phyloP scores from a whole-genome alignment of 2,888 invertebrate species.

The Tillus elongatus region DNA sequence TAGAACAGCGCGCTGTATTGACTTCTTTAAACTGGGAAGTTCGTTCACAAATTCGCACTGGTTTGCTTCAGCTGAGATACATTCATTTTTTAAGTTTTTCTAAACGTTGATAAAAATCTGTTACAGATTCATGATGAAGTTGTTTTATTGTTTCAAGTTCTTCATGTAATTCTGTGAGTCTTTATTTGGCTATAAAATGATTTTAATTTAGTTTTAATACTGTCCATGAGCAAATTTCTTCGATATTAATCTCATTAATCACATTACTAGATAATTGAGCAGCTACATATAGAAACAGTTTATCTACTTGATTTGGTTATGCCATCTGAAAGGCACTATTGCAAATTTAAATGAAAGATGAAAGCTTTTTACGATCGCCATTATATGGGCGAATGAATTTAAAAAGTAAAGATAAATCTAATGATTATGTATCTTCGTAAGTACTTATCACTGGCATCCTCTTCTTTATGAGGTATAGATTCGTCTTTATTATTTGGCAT shows the following conservation, averaged over 20 bases:
- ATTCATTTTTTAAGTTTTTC: too few relatives aligned
- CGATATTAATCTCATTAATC: slow-evolving; percentile 1
- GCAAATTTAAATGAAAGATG: neutral
- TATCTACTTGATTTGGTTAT: neutral
- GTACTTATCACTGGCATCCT: neutral
- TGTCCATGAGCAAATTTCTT: neutral
- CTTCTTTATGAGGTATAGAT: neutral
- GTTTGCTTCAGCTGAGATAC: slow-evolving; percentile 7
- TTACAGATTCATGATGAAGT: slow-evolving; percentile 13
- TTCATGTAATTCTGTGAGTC: slow-evolving; percentile 13
- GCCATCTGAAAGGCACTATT: slow-evolving; percentile 2
- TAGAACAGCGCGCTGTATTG: slow-evolving; percentile 12
- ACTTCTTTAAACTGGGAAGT: slow-evolving; percentile 7
- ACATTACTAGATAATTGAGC: slow-evolving; percentile 2
- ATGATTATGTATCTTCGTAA: neutral
- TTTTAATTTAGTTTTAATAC: slow-evolving; percentile 11
- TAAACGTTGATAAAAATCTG: slow-evolving; percentile 16
- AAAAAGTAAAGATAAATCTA: neutral
- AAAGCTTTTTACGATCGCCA: neutral
- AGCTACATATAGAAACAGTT: slow-evolving; percentile 3
- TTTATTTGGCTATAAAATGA: slow-evolving; percentile 14
- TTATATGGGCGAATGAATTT: slow-evolving; percentile 2
- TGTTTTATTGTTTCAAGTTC: slow-evolving; percentile 17
- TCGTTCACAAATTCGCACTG: slow-evolving; percentile 5
- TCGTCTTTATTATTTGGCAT: neutral